Evolutionary conservation across 2,797 vertebrate genomes (phyloP), one percentile per base, ranked within the genome.

Genomic region (Danio aesculapii): DNA sequence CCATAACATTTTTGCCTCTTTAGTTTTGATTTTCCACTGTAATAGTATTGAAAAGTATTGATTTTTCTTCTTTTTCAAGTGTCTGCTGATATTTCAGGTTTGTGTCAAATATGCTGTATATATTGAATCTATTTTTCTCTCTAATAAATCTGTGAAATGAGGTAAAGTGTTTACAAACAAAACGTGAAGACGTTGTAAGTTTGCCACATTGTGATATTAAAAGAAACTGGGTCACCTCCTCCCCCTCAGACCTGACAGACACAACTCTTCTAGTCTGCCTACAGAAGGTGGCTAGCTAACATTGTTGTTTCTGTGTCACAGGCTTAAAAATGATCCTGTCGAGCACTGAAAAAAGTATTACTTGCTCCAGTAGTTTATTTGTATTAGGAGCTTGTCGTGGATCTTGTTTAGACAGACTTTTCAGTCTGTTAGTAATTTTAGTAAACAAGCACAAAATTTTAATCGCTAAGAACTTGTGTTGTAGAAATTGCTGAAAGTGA

Each of bases 401-500:
- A 17, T 21, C 17, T 64, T 53, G 47, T 63, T 63, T 63, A 75
- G 14, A 55, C 49, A 52, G 58, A 52, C 8, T n/a, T n/a, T 44
- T 57, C 7, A 43, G 10, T 46, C 41, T 14, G 2, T 6, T 58
- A 41, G 52, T 30, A 41, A 41, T 39, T 55, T n/a, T 49, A 43
- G n/a, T 62, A 47, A 19, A 59, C 17, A n/a, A 49, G 46, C 14
- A 61, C 10, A 55, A 30, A 46, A 8, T 74, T 8, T 6, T 30
- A 58, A 6, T 13, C n/a, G 47, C 8, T 73, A 47, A 21, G 21
- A 55, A 10, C 8, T 2, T 59, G 8, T 6, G 50, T 30, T 43
- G 11, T 49, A 75, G 41, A 44, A 17, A n/a, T 58, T 58, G 30
- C 59, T 71, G 14, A 77, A 70, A 79, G 41, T 82, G 67, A 81